phyloP scores from a whole-genome alignment of 2,113 vertebrate species.

The Hepsetus odoe region DNA sequence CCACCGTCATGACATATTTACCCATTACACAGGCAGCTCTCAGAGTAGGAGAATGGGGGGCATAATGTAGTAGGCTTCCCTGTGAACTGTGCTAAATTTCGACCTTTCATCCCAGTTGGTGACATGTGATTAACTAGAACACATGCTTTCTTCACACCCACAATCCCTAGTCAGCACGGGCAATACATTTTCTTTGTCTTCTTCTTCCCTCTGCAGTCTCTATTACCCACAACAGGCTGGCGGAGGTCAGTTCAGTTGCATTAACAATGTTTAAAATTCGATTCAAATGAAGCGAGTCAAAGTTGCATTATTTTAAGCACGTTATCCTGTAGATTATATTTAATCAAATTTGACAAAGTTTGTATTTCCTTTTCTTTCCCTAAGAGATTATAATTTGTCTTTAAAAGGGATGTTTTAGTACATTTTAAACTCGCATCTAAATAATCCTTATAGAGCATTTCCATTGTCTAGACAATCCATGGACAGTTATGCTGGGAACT shows the following conservation, averaged over 20 bases:
- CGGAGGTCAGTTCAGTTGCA: constrained; percentile 11
- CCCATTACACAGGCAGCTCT: constrained; percentile 66
- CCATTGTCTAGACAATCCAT: no score
- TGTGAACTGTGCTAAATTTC: constrained; percentile 72
- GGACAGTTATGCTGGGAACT: no score
- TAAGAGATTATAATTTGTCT: no score
- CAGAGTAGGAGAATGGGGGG: constrained; percentile 56
- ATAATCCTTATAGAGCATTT: no score
- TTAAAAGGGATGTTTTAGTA: no score
- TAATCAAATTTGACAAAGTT: no score
- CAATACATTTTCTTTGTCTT: constrained; percentile 74
- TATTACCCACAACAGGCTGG: constrained; percentile 9
- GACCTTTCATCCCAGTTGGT: constrained; percentile 75
- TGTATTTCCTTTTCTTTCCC: no score
- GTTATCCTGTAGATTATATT: no score
- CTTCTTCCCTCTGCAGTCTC: constrained; percentile 37
- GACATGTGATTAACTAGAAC: constrained; percentile 79
- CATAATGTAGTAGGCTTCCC: constrained; percentile 64
- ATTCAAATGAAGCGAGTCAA: background rate
- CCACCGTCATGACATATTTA: constrained; percentile 74
- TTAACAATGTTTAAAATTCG: constrained; percentile 34
- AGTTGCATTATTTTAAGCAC: background rate
- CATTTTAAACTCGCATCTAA: no score
- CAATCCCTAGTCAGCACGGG: constrained; percentile 68
- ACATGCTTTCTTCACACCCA: constrained; percentile 67